Conservation (phyloP, 2,113 vertebrate genomes). For the Aptenodytes forsteri region DNA sequence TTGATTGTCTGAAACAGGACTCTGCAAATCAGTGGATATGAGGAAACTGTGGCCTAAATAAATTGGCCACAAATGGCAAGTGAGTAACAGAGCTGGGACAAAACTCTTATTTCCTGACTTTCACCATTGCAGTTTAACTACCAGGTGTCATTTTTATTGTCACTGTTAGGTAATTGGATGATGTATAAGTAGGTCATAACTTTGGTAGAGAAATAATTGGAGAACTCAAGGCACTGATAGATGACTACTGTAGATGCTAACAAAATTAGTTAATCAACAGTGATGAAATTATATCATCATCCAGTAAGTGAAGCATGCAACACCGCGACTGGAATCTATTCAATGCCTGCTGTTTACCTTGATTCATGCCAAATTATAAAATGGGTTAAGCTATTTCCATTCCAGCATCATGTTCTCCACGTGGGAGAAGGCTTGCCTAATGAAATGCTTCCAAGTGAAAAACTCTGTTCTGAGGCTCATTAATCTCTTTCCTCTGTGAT, state of each 20-base stretch:
- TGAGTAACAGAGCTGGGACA: neutral
- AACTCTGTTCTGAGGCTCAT: neutral
- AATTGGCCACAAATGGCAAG: neutral
- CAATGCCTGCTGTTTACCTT: slow-evolving; percentile 44
- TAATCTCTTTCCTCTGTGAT: neutral
- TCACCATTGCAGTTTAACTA: neutral
- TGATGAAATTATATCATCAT: slow-evolving; percentile 46
- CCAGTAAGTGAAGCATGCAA: slow-evolving; percentile 6
- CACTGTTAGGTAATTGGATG: neutral
- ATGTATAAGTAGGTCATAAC: neutral
- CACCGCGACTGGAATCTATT: neutral
- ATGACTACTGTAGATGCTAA: neutral
- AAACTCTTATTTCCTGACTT: neutral
- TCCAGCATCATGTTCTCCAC: neutral
- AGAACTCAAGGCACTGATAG: neutral
- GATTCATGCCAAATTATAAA: slow-evolving; percentile 37
- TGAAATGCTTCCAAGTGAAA: neutral
- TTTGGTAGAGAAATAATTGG: neutral
- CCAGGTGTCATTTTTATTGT: neutral
- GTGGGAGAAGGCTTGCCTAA: neutral
- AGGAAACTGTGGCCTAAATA: neutral
- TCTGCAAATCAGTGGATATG: neutral
- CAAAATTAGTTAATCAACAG: slow-evolving; percentile 1
- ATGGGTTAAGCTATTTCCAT: slow-evolving; percentile 27
- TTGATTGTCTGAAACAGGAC: neutral